Evolutionary conservation across 2,113 vertebrate genomes (phyloP).

Genomic region (Apodemus sylvaticus): DNA sequence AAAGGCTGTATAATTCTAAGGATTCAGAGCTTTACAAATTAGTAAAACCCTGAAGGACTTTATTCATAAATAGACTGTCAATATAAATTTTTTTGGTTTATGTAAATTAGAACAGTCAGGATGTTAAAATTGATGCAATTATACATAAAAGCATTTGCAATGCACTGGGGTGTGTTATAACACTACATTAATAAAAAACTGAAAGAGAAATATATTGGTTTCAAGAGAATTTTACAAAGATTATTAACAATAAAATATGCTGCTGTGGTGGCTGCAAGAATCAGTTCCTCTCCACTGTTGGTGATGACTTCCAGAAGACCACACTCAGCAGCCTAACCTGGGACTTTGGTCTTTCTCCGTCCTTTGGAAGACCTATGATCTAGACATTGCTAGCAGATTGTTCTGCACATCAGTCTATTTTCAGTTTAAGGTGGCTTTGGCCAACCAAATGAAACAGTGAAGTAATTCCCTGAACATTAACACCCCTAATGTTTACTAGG

Average conservation of each 20-base stretch:
- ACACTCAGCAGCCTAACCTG: neutral
- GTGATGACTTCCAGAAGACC: neutral
- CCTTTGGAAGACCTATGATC: constrained; percentile 13
- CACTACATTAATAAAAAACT: neutral
- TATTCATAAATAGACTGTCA: neutral
- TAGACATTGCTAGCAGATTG: constrained; percentile 7
- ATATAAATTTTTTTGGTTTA: neutral
- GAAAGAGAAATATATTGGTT: constrained; percentile 36
- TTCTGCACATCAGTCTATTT: neutral
- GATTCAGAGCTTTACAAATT: neutral
- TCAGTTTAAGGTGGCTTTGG: constrained; percentile 42
- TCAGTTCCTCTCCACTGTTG: neutral
- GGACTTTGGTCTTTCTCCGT: neutral
- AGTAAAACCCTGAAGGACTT: neutral
- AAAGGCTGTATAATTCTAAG: neutral
- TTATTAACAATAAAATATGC: constrained; percentile 3
- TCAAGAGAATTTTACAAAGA: constrained; percentile 21
- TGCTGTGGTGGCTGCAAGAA: neutral
- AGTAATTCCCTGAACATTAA: neutral
- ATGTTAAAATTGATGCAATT: constrained; percentile 37
- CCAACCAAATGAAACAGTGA: constrained; percentile 7
- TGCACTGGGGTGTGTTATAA: constrained; percentile 14
- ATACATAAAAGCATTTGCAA: constrained; percentile 31
- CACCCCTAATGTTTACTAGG: neutral
- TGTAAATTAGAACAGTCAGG: constrained; percentile 1